Conservation (phyloP, 2,797 vertebrate genomes). For the Mastacembelus armatus region DNA sequence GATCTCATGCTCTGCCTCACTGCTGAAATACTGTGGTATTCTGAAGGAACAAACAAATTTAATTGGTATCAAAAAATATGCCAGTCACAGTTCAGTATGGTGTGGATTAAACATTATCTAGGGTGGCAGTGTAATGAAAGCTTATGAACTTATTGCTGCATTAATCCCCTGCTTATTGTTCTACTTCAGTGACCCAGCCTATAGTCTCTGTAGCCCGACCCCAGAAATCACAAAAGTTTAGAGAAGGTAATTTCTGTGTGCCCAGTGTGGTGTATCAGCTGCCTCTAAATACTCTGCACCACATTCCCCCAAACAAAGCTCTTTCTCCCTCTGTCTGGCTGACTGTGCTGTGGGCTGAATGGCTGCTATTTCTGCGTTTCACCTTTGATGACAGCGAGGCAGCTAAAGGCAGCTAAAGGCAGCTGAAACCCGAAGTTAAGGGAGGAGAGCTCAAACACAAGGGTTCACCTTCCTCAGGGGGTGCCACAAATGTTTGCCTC, state of each 20-base stretch:
- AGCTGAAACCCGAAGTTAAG: conserved; percentile 25
- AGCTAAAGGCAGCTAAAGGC: conserved; percentile 30
- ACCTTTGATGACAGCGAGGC: conserved; percentile 44
- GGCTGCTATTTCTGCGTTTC: conserved; percentile 41
- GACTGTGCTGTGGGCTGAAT: conserved; percentile 42
- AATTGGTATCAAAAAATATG: not conserved
- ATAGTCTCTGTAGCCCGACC: not conserved
- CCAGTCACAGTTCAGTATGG: not conserved
- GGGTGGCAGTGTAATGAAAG: not conserved
- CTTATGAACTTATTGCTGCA: not conserved
- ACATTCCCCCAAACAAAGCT: conserved; percentile 17
- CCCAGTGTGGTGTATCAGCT: conserved; percentile 15
- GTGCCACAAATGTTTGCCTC: conserved; percentile 64
- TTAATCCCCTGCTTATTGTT: conserved; percentile 13
- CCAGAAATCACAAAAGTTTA: conserved; percentile 6
- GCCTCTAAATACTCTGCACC: conserved; percentile 28
- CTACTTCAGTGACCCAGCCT: not conserved
- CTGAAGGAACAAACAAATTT: not conserved
- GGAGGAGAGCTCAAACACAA: conserved; percentile 33
- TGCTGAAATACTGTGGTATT: not conserved
- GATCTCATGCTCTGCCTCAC: not conserved
- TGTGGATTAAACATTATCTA: conserved; percentile 9
- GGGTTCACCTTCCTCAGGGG: conserved; percentile 27
- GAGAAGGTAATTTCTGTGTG: conserved; percentile 10
- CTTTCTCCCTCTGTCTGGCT: conserved; percentile 17